Conservation (phyloP, 2,888 invertebrate species). For the Paralinhomoeus sp. region DNA sequence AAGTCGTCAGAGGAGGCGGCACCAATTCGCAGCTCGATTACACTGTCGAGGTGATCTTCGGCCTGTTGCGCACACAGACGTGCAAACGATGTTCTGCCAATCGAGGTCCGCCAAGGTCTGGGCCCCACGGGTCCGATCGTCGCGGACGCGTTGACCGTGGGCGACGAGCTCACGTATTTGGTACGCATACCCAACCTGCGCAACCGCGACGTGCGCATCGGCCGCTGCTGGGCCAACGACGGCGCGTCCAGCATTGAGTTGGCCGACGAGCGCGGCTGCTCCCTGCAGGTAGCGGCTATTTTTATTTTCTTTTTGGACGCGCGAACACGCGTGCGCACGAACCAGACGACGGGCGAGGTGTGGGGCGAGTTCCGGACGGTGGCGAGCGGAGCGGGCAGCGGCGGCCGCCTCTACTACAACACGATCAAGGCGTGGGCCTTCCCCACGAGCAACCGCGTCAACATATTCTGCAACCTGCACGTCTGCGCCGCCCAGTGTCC, state of each 20-base stretch:
- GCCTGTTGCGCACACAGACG: too few species aligned
- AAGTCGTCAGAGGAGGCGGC: slow-evolving; percentile 2
- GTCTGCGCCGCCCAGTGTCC: slow-evolving; percentile 11
- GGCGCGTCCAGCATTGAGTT: slow-evolving; percentile 8
- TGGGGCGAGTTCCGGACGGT: slow-evolving; percentile 11
- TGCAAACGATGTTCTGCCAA: too few species aligned
- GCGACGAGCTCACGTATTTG: slow-evolving; percentile 13
- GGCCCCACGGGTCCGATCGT: slow-evolving; percentile 12
- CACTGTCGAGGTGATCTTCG: not conserved
- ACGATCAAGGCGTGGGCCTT: slow-evolving; percentile 12
- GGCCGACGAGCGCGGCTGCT: slow-evolving; percentile 11
- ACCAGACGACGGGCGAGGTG: slow-evolving; percentile 5
- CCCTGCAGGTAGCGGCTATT: not conserved
- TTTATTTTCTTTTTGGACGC: too few species aligned
- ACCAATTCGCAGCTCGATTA: not conserved
- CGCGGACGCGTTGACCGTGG: slow-evolving; percentile 10
- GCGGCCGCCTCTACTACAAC: not conserved
- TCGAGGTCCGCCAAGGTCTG: slow-evolving; percentile 12
- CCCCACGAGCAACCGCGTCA: slow-evolving; percentile 11
- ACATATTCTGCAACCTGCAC: slow-evolving; percentile 14
- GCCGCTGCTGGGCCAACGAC: slow-evolving; percentile 14
- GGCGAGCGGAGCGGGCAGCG: not conserved
- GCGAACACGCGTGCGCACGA: too few species aligned
- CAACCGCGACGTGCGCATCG: slow-evolving; percentile 10
- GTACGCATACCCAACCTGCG: slow-evolving; percentile 9